phyloP scores from a whole-genome alignment of 2,797 vertebrate species.

The Miichthys miiuy region DNA sequence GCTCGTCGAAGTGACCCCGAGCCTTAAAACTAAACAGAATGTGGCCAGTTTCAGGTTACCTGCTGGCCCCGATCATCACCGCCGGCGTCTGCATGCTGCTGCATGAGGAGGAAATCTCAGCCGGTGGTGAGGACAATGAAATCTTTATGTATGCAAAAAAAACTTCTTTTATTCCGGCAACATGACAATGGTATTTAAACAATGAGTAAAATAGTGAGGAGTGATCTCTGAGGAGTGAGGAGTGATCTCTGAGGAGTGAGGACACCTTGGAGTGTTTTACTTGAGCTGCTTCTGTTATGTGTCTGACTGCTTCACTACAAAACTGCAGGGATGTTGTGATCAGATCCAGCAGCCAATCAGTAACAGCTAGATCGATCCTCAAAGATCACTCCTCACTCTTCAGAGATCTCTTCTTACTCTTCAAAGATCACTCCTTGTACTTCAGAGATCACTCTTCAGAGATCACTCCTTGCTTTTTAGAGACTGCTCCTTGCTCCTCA shows the following conservation, averaged over 20 bases:
- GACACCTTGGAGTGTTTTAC: too few relatives aligned
- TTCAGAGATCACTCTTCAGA: too few relatives aligned
- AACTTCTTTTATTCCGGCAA: neutral
- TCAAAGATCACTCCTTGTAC: too few relatives aligned
- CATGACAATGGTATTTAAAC: neutral
- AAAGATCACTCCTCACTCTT: too few relatives aligned
- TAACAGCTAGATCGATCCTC: too few relatives aligned
- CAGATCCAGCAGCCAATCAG: too few relatives aligned
- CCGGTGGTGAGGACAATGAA: neutral
- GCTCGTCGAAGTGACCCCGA: neutral
- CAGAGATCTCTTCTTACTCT: too few relatives aligned
- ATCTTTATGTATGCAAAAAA: neutral
- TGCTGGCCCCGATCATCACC: neutral
- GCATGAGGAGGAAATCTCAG: neutral
- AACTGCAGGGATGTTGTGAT: neutral
- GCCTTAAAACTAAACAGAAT: neutral
- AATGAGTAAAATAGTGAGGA: too few relatives aligned
- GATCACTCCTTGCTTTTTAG: too few relatives aligned
- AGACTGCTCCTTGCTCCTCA: too few relatives aligned
- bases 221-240: too few relatives aligned
- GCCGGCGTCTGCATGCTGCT: conserved; percentile 1
- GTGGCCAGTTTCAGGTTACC: neutral
- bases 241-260: too few relatives aligned
- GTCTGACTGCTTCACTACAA: neutral
- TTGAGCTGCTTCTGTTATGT: neutral